These are phyloP conservation scores for Microtus oregoni DNA, from an alignment of 2,113 vertebrate species.

Conservation along the genomic window DNA sequence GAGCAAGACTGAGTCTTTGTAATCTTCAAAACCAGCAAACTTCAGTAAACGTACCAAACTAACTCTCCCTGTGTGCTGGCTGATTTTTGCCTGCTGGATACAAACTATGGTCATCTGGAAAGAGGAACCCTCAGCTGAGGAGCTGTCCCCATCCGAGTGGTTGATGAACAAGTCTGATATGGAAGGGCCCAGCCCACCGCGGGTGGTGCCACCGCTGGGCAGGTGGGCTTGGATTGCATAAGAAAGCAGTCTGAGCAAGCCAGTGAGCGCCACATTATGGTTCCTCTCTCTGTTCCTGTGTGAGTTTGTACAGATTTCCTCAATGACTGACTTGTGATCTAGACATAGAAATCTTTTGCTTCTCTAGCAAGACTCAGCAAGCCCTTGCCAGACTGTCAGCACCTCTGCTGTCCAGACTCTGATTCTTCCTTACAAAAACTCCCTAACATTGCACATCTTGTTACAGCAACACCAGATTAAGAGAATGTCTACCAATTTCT, in stretches of 20 bases:
- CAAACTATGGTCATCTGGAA: background rate
- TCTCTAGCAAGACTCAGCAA: too few relatives aligned
- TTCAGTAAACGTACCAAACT: background rate
- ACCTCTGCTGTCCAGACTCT: background rate
- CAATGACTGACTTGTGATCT: background rate
- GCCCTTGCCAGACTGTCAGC: background rate
- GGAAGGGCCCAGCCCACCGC: background rate
- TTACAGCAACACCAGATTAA: background rate
- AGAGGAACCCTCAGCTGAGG: background rate
- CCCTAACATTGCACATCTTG: background rate
- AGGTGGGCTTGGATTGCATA: too few relatives aligned
- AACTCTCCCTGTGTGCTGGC: background rate
- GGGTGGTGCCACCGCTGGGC: too few relatives aligned
- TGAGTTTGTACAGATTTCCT: background rate
- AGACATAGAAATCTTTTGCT: background rate
- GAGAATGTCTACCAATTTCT: background rate
- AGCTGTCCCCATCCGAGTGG: background rate
- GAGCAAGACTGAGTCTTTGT: background rate
- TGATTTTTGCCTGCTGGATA: background rate
- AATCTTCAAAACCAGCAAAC: conserved; percentile 8
- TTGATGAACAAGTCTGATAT: background rate
- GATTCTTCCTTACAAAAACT: background rate
- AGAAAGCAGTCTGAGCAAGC: background rate
- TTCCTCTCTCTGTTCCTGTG: background rate
- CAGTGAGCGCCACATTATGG: background rate